Conservation (phyloP, 2,888 invertebrate species). For the Tinea pellionella region DNA sequence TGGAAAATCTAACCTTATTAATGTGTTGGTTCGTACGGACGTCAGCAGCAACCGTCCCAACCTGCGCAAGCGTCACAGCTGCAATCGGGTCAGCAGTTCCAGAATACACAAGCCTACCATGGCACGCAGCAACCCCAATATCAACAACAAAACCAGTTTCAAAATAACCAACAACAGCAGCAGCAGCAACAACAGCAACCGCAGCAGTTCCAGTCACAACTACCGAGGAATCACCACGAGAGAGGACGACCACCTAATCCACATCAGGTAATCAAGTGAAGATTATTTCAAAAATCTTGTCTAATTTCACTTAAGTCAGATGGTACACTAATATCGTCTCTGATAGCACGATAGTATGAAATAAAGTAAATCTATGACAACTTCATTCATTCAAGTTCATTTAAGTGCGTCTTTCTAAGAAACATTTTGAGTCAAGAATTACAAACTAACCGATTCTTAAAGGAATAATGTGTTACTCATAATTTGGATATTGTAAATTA, state of each 20-base stretch:
- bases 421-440: too few relatives aligned
- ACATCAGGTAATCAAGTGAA: constrained; percentile 37
- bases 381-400: too few relatives aligned
- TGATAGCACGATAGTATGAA: too few relatives aligned
- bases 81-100: constrained; percentile 63
- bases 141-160: constrained; percentile 63
- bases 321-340: too few relatives aligned
- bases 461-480: background rate
- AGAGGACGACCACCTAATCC: constrained; percentile 65
- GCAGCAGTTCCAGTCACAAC: constrained; percentile 32
- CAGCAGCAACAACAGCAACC: constrained; percentile 44
- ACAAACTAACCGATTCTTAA: too few relatives aligned
- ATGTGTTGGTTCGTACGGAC: constrained; percentile 71
- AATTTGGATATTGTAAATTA: background rate
- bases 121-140: constrained; percentile 68
- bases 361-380: too few relatives aligned
- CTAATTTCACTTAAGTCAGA: too few relatives aligned
- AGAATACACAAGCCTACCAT: constrained; percentile 66
- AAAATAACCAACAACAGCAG: constrained; percentile 55
- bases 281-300: too few relatives aligned
- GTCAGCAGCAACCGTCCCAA: constrained; percentile 71
- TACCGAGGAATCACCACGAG: constrained; percentile 66
- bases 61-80: constrained; percentile 65
- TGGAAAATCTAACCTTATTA: constrained; percentile 71
- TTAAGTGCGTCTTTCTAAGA: too few relatives aligned